Conservation (phyloP, 2,888 invertebrate genomes). For the Drosophila mercatorum region DNA sequence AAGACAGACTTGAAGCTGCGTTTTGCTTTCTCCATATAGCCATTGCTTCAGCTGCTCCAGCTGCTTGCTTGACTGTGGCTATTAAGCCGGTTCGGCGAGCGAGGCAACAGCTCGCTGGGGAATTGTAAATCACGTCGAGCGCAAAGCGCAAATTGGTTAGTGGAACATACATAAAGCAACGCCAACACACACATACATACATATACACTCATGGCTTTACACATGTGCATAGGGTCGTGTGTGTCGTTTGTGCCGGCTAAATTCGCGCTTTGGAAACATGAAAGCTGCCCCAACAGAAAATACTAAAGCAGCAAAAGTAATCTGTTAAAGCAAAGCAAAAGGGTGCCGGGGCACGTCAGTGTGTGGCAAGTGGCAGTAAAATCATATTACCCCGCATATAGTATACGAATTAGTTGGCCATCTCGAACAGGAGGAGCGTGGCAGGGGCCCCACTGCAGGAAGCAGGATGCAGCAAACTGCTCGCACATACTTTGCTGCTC, state of each 20-base stretch:
- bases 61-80: slow-evolving; percentile 32
- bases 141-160: slow-evolving; percentile 73
- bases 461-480: slow-evolving; percentile 33
- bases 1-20: slow-evolving; percentile 20
- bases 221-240: slow-evolving; percentile 22
- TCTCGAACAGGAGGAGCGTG: slow-evolving; percentile 35
- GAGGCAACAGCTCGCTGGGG: slow-evolving; percentile 68
- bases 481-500: slow-evolving; percentile 17
- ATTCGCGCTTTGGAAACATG: slow-evolving; percentile 66
- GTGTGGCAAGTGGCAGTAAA: slow-evolving; percentile 39
- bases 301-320: slow-evolving; percentile 61
- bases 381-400: slow-evolving; percentile 63
- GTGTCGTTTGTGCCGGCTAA: slow-evolving; percentile 42
- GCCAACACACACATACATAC: slow-evolving; percentile 7
- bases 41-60: slow-evolving; percentile 13
- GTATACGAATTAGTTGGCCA: slow-evolving; percentile 66
- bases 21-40: slow-evolving; percentile 14
- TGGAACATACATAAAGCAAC: slow-evolving; percentile 54
- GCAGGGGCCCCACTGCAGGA: slow-evolving; percentile 45
- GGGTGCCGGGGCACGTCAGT: slow-evolving; percentile 2
- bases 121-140: slow-evolving; percentile 75
- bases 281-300: slow-evolving; percentile 52
- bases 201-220: neutral
- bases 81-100: slow-evolving; percentile 42
- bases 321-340: slow-evolving; percentile 42